These are phyloP conservation scores for Oligia strigilis DNA, from an alignment of 2,888 invertebrate genomes.

Conservation along the genomic window DNA sequence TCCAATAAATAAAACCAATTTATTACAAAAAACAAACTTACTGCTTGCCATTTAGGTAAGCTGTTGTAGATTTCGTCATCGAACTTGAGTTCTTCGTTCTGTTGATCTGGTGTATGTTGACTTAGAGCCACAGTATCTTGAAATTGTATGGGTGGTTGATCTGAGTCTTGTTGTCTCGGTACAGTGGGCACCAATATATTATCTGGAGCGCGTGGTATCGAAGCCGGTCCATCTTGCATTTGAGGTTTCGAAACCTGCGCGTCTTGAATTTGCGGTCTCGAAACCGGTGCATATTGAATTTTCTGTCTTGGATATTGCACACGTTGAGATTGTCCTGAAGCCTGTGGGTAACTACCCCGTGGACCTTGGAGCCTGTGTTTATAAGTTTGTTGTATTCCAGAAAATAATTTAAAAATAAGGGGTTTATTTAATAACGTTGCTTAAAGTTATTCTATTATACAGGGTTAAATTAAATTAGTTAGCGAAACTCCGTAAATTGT, in stretches of 20 bases:
- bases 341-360: background rate
- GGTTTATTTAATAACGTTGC: background rate
- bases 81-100: background rate
- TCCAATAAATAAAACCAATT: background rate
- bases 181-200: too few relatives aligned
- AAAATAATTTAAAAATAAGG: background rate
- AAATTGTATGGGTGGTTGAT: background rate
- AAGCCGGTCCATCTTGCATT: background rate
- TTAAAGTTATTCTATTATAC: too few relatives aligned
- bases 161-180: background rate
- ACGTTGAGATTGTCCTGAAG: background rate
- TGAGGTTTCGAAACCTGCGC: background rate
- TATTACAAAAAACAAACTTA: slow-evolving; percentile 21
- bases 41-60: slow-evolving; percentile 16
- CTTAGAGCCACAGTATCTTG: background rate
- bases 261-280: background rate
- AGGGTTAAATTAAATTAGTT: too few relatives aligned
- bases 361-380: background rate
- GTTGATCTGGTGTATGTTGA: background rate
- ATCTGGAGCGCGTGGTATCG: background rate
- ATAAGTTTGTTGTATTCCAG: background rate
- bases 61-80: slow-evolving; percentile 1
- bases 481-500: background rate
- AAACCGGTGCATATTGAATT: background rate
- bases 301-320: background rate